Base-by-base conservation (phyloP, 2,797 vertebrate species). In the Arrhamphus sclerolepis region DNA sequence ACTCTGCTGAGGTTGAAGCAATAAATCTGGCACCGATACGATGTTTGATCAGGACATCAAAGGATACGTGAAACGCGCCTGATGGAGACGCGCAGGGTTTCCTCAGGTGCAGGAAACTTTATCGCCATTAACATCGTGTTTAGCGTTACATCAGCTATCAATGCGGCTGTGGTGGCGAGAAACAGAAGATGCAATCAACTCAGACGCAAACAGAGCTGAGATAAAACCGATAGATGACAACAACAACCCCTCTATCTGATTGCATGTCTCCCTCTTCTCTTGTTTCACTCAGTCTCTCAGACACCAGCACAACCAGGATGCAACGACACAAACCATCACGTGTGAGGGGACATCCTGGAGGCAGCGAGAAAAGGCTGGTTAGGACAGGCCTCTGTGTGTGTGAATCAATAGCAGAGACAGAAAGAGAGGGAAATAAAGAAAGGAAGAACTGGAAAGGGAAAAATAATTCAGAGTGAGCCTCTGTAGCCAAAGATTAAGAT, bases 401-500 rank as follows among this genome's bases (percentile, higher is more conserved):
- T 49, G 52, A 56, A 41, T 62, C 62, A 40, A 19, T 14, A 40
- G 0, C 44, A 74, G 46, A 61, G 59, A 43, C 6, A 39, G 28
- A 49, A 24, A 38, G 48, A 41, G 20, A 48, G 41, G 44, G 34
- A 38, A 57, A 66, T 38, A 49, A 70, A 65, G 26, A 41, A 31
- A 38, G 42, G 26, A 53, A 21, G 22, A 21, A 28, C 47, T 43
- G 51, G 47, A 38, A 8, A 29, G 8, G 29, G 8, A 3, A 13
- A 13, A 34, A 13, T 11, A 34, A 34, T 14, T 5, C 14, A 16
- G 57, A 54, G 56, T 55, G 70, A 77, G 80, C 79, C 70, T 88
- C 82, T 79, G 72, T 75, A 86, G 86, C 78, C 74, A 83, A 90
- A 90, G 87, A 89, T 92, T 90, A 90, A 91, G 90, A 92, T 89